These are phyloP conservation scores for Cotesia typhae DNA, from an alignment of 1,140 invertebrate genomes.

Conservation along the genomic window DNA sequence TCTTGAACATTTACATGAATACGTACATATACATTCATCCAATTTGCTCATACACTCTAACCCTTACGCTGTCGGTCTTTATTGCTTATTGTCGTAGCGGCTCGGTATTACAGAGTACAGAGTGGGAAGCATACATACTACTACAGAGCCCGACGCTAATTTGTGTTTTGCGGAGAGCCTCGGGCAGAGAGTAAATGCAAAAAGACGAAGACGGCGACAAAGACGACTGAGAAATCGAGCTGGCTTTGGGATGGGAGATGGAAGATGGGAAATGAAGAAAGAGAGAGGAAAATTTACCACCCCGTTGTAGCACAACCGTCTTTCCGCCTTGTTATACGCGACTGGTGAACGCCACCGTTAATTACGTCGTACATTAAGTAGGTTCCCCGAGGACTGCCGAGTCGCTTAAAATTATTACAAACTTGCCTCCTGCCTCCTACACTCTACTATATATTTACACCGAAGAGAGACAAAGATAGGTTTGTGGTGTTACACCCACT, in stretches of 20 bases:
- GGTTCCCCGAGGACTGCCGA: constrained; percentile 32
- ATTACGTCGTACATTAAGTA: constrained; percentile 52
- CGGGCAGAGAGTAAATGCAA: constrained; percentile 20
- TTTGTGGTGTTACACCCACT: neutral
- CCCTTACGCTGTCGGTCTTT: constrained; percentile 9
- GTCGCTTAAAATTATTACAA: constrained; percentile 44
- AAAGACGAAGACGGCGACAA: constrained; percentile 15
- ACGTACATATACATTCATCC: too few relatives aligned
- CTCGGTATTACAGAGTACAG: constrained; percentile 12
- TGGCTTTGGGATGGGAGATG: constrained; percentile 37
- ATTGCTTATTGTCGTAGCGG: constrained; percentile 34
- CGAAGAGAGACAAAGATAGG: neutral
- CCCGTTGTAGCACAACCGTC: constrained; percentile 41
- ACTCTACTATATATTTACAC: neutral
- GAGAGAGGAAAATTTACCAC: constrained; percentile 27
- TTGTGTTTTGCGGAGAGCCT: constrained; percentile 52
- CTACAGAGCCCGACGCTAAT: constrained; percentile 46
- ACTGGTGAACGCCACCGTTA: constrained; percentile 57
- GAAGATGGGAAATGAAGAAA: constrained; percentile 16
- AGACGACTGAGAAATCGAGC: neutral
- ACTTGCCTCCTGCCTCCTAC: constrained; percentile 26
- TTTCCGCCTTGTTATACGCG: constrained; percentile 54
- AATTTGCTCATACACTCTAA: neutral
- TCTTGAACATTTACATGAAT: neutral
- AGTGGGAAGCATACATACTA: too few relatives aligned